Conservation (phyloP, 1,140 invertebrate genomes). For the Eufriesea mexicana region DNA sequence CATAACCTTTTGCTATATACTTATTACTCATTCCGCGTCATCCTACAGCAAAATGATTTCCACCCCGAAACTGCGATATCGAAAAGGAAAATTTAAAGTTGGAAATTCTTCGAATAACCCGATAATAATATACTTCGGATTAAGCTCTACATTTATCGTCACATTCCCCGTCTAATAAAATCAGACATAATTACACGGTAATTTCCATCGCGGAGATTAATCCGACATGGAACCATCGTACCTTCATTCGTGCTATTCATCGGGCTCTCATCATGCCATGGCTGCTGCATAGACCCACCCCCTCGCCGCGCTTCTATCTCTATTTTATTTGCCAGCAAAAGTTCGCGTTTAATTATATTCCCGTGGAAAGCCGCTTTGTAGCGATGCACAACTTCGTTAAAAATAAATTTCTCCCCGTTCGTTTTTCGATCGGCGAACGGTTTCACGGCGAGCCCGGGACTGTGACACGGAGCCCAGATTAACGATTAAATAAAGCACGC, state of each 20-base stretch:
- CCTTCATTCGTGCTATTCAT: background rate
- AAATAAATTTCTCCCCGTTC: constrained; percentile 21
- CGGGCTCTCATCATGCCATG: background rate
- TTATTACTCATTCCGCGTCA: too few species aligned
- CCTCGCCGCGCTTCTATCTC: background rate
- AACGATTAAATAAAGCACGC: constrained; percentile 39
- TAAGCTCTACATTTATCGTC: too few species aligned
- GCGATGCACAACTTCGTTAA: constrained; percentile 4
- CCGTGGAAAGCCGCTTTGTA: background rate
- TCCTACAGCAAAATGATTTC: too few species aligned
- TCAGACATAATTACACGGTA: background rate
- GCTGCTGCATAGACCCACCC: background rate
- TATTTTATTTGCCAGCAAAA: background rate
- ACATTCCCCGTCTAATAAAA: background rate
- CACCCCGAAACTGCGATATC: too few species aligned
- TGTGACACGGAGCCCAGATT: constrained; percentile 22
- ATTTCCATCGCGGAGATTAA: background rate
- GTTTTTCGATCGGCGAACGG: constrained; percentile 16
- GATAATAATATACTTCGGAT: too few species aligned
- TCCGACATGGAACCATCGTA: background rate
- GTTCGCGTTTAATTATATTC: constrained; percentile 1
- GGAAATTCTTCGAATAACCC: too few species aligned
- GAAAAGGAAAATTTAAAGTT: too few species aligned
- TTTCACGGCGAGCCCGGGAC: background rate
- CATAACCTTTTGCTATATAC: too few species aligned